These are phyloP conservation scores for Sprattus sprattus DNA, from an alignment of 2,113 vertebrate species.

Conservation along the genomic window DNA sequence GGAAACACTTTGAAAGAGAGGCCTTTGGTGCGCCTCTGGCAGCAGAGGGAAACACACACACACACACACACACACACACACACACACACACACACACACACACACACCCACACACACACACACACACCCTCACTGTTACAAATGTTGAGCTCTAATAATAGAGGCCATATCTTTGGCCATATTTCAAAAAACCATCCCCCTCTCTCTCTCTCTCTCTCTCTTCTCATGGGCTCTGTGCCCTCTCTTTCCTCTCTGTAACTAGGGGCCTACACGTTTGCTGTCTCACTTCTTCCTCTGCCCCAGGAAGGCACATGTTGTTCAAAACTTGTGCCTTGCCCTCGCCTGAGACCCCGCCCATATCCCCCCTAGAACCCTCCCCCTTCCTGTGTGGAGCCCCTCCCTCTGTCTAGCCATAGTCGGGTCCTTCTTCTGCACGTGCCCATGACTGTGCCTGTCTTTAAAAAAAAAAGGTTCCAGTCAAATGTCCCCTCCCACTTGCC, in stretches of 20 bases:
- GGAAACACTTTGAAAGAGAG: background rate
- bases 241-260: conserved; percentile 58
- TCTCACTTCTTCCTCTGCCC: conserved; percentile 36
- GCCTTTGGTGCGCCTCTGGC: background rate
- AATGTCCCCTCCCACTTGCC: conserved; percentile 54
- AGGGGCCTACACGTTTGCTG: background rate
- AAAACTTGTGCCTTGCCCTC: conserved; percentile 36
- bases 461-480: conserved; percentile 24
- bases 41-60: background rate
- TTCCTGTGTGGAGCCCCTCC: conserved; percentile 42
- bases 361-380: conserved; percentile 42
- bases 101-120: too few species aligned
- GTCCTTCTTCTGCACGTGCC: conserved; percentile 60
- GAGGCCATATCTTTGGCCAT: conserved; percentile 68
- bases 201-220: conserved; percentile 38
- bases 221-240: conserved; percentile 16
- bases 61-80: too few species aligned
- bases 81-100: too few species aligned
- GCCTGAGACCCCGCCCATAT: conserved; percentile 23
- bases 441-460: conserved; percentile 46
- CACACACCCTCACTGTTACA: background rate
- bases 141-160: background rate
- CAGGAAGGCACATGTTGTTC: conserved; percentile 24
- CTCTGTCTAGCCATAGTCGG: conserved; percentile 57
- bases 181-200: conserved; percentile 51